Evolutionary conservation across 1,140 invertebrate species (phyloP), one percentile per base, ranked within the genome.

Genomic region (Hypothenemus hampei): DNA sequence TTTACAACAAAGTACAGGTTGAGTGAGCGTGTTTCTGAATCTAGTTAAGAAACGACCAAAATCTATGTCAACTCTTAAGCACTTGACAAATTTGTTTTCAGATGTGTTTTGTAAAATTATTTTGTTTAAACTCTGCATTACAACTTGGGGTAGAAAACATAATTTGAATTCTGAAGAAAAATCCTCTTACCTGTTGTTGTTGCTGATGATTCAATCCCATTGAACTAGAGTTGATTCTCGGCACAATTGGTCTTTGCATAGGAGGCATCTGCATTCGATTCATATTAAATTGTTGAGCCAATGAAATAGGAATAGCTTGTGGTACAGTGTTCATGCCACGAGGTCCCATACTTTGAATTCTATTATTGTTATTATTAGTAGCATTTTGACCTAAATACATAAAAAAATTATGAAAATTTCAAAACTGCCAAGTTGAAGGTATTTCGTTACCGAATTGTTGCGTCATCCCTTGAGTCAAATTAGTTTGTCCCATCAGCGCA

Each of bases 141-240:
- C n/a, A n/a, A n/a, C n/a, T n/a, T n/a, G n/a, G n/a, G n/a, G n/a
- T n/a, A n/a, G n/a, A n/a, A n/a, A n/a, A n/a, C n/a, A n/a, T n/a
- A n/a, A n/a, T n/a, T n/a, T n/a, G n/a, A n/a, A n/a, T n/a, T n/a
- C n/a, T n/a, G n/a, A n/a, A n/a, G n/a, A n/a, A n/a, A n/a, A n/a
- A 4, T 35, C 35, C 20, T 54, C 22, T 47, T 39, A 64, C 64
- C 53, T 65, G 63, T n/a, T n/a, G n/a, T 49, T 68, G 66, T 49
- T 66, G 65, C 40, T 67, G 67, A 35, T 65, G 65, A 52, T 65
- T 66, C 33, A 67, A 24, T 3, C 62, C 63, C 18, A 60, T 41
- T 20, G 57, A 60, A 53, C 55, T 64, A 15, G 47, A 20, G 11
- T 59, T 20, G 33, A 61, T 57, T 35, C 59, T 55, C 2, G 64